These are phyloP conservation scores for Drosophila sordidapex DNA, from an alignment of 2,888 invertebrate species.

Conservation along the genomic window DNA sequence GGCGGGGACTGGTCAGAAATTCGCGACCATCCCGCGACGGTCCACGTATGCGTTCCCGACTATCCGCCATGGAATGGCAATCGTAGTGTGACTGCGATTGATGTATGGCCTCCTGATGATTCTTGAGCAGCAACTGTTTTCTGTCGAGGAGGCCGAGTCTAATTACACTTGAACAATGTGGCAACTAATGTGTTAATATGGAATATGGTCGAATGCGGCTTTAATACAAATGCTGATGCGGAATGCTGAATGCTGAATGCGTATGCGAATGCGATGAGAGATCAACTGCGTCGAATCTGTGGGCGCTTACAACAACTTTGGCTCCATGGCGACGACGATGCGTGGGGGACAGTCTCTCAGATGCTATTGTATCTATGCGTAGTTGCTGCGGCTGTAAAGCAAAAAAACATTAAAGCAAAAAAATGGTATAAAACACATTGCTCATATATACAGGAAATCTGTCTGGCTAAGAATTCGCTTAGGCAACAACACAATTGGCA, in stretches of 20 bases:
- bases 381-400: constrained; percentile 38
- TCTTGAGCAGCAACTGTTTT: constrained; percentile 80
- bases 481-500: constrained; percentile 67
- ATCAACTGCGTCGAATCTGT: constrained; percentile 41
- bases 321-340: constrained; percentile 47
- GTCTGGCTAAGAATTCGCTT: constrained; percentile 67
- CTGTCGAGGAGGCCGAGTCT: constrained; percentile 58
- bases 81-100: constrained; percentile 37
- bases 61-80: constrained; percentile 87
- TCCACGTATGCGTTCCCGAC: constrained; percentile 90
- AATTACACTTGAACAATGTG: constrained; percentile 42
- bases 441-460: constrained; percentile 54
- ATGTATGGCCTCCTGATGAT: constrained; percentile 75
- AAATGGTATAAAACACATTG: constrained; percentile 33
- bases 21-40: constrained; percentile 87
- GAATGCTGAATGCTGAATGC: constrained; percentile 37
- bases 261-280: constrained; percentile 41
- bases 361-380: constrained; percentile 34
- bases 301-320: constrained; percentile 69
- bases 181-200: constrained; percentile 26
- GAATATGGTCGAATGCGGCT: constrained; percentile 39
- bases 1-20: constrained; percentile 88
- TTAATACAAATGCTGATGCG: constrained; percentile 57
- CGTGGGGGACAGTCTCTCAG: constrained; percentile 33
- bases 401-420: constrained; percentile 11